These are phyloP conservation scores for Chloroceryle aenea DNA, from an alignment of 2,113 vertebrate species.

Conservation along the genomic window DNA sequence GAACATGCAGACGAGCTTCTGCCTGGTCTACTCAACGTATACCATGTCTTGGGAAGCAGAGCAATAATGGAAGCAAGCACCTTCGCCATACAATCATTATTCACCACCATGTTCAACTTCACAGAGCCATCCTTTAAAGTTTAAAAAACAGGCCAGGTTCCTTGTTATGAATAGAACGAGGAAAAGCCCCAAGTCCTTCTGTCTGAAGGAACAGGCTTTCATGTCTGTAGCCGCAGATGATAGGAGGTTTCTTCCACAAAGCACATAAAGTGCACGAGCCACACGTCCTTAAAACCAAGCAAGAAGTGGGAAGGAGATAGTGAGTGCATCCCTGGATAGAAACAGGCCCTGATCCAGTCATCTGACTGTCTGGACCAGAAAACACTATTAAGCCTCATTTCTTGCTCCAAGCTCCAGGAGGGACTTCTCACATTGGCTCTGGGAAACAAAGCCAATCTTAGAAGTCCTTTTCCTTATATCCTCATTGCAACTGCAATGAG, in stretches of 20 bases:
- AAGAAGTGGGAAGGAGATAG: not conserved
- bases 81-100: not conserved
- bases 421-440: too few species aligned
- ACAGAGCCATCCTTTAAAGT: not conserved
- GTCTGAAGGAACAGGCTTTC: conserved; percentile 12
- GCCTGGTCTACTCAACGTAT: not conserved
- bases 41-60: not conserved
- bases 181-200: conserved; percentile 30
- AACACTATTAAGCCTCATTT: not conserved
- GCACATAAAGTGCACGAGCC: not conserved
- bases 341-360: not conserved
- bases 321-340: not conserved
- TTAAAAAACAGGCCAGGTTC: not conserved
- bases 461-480: not conserved
- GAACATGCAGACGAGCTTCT: not conserved
- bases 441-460: not conserved
- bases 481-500: not conserved
- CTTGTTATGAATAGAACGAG: conserved; percentile 1
- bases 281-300: not conserved
- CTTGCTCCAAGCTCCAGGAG: not conserved
- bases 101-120: not conserved
- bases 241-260: not conserved
- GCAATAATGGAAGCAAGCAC: not conserved
- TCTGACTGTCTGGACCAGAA: not conserved
- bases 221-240: not conserved